These are phyloP conservation scores for Perca flavescens DNA, from an alignment of 2,113 vertebrate species.

Conservation along the genomic window DNA sequence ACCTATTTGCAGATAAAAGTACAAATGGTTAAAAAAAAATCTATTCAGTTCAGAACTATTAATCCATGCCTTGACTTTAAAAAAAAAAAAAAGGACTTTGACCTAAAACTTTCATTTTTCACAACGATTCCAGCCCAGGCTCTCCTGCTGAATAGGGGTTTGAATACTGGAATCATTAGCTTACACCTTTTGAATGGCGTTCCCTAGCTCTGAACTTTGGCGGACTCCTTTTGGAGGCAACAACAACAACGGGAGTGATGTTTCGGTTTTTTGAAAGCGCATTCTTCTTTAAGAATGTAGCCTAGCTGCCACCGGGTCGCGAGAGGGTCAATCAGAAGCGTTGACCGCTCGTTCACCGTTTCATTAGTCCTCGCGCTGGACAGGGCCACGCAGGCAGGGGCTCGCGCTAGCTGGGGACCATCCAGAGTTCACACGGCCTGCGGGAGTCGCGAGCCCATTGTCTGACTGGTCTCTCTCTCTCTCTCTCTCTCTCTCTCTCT, in stretches of 20 bases:
- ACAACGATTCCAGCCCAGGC: constrained; percentile 35
- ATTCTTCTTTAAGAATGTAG: constrained; percentile 78
- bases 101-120: constrained; percentile 78
- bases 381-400: constrained; percentile 65
- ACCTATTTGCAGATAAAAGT: constrained; percentile 28
- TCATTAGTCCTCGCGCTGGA: constrained; percentile 79
- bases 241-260: constrained; percentile 67
- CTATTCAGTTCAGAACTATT: constrained; percentile 59
- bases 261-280: constrained; percentile 69
- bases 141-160: constrained; percentile 38
- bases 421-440: constrained; percentile 77
- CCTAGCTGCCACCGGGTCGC: constrained; percentile 81
- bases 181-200: constrained; percentile 52
- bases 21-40: constrained; percentile 19
- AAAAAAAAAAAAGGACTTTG: constrained; percentile 52
- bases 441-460: constrained; percentile 75
- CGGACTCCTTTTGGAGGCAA: constrained; percentile 59
- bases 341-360: constrained; percentile 81
- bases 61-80: constrained; percentile 44
- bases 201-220: constrained; percentile 65
- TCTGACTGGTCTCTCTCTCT: constrained; percentile 22
- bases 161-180: constrained; percentile 67
- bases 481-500: constrained; percentile 13
- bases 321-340: constrained; percentile 76
- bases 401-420: constrained; percentile 62